Evolutionary conservation across 2,113 vertebrate genomes (phyloP).

Genomic region (Heteronetta atricapilla): DNA sequence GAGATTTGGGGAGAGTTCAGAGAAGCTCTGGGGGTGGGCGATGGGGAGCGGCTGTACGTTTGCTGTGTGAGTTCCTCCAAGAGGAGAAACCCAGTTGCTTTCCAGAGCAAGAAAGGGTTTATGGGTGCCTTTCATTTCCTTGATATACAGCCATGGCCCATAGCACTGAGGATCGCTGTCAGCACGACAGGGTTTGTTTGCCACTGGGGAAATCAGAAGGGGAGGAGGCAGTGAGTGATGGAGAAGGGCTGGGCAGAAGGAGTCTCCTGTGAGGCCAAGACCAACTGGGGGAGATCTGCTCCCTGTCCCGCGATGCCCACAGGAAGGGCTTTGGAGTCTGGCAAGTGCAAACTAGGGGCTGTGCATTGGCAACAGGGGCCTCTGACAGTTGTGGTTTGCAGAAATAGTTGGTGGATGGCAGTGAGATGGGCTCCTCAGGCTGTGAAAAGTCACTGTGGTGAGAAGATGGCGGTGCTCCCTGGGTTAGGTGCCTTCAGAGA

Average conservation of each 20-base stretch:
- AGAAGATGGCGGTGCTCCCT: background rate
- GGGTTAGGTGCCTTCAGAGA: background rate
- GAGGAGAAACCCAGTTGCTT: constrained; percentile 19
- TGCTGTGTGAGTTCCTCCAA: background rate
- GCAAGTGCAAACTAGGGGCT: rapidly evolving
- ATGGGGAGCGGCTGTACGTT: background rate
- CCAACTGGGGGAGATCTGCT: background rate
- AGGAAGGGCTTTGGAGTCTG: background rate
- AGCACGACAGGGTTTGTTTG: background rate
- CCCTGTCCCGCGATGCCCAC: background rate
- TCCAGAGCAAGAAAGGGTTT: constrained; percentile 3
- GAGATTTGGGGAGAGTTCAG: constrained; percentile 52
- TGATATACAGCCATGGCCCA: background rate
- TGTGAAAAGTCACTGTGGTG: background rate
- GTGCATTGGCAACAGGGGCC: rapidly evolving
- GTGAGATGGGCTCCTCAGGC: background rate
- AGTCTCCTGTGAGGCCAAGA: background rate
- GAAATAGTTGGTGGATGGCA: background rate
- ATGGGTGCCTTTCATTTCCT: background rate
- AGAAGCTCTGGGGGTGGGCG: background rate
- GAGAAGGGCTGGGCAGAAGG: background rate
- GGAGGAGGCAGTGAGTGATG: background rate
- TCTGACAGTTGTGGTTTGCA: background rate
- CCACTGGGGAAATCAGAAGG: rapidly evolving
- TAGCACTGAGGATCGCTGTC: background rate